Evolutionary conservation across 2,113 vertebrate genomes (phyloP).

Genomic region (Strix aluco): DNA sequence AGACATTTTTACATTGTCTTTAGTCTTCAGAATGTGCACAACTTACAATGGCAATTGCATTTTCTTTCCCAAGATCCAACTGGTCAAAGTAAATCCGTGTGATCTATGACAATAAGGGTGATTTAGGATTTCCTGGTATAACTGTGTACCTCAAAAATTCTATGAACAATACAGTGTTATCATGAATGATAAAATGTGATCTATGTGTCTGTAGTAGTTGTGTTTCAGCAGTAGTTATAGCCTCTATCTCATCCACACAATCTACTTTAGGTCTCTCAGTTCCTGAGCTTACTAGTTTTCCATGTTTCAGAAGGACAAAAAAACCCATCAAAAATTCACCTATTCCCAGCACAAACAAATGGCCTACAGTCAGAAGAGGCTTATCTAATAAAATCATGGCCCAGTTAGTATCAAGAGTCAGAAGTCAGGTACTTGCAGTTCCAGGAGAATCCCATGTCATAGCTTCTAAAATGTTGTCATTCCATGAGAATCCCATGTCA

Average conservation of each 20-base stretch:
- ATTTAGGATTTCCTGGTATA: not conserved
- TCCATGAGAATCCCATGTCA: not conserved
- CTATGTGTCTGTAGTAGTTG: not conserved
- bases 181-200: not conserved
- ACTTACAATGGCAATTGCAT: not conserved
- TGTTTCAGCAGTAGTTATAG: not conserved
- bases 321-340: fast-evolving
- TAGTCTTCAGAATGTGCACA: not conserved
- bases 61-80: not conserved
- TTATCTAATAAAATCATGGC: not conserved
- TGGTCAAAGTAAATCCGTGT: not conserved
- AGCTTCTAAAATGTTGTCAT: not conserved
- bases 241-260: not conserved
- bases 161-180: not conserved
- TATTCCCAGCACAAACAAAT: not conserved
- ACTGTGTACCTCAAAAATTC: not conserved
- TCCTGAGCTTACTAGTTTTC: not conserved
- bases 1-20: not conserved
- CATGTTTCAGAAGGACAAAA: not conserved
- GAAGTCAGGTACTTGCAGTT: not conserved
- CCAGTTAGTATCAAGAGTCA: not conserved
- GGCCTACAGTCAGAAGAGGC: not conserved
- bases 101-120: not conserved
- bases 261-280: not conserved
- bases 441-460: not conserved